Conservation (phyloP, 2,888 invertebrate species). For the Eumacrocentrus americanus region DNA sequence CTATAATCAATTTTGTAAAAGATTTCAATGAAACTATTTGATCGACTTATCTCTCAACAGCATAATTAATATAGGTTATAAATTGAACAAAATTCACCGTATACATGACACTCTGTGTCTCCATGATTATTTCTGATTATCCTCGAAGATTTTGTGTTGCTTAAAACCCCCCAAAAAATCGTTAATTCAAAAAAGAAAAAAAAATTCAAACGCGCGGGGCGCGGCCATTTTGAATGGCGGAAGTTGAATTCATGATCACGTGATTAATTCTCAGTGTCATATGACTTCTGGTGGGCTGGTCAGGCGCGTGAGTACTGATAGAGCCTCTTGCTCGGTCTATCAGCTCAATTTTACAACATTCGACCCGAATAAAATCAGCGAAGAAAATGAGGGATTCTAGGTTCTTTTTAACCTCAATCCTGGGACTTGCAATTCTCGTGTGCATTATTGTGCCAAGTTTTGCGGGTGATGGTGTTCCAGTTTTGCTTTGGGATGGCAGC, state of each 20-base stretch:
- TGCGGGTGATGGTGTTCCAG: constrained; percentile 64
- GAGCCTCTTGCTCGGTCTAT: constrained; percentile 19
- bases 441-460: constrained; percentile 27
- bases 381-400: constrained; percentile 34
- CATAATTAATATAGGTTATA: not conserved
- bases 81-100: constrained; percentile 24
- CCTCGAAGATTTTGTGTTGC: not conserved
- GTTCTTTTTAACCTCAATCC: constrained; percentile 28
- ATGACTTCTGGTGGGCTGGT: constrained; percentile 43
- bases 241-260: constrained; percentile 29
- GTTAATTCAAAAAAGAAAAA: not conserved
- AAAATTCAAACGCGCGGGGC: not conserved
- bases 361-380: constrained; percentile 13
- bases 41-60: no score
- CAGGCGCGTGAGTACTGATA: constrained; percentile 44
- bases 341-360: constrained; percentile 16
- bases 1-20: no score
- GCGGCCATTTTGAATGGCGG: constrained; percentile 1
- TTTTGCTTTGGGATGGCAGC: constrained; percentile 67
- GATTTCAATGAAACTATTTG: no score
- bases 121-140: constrained; percentile 18
- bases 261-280: constrained; percentile 39
- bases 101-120: constrained; percentile 32
- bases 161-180: not conserved
- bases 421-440: constrained; percentile 33